Evolutionary conservation across 2,113 vertebrate genomes (phyloP), one percentile per base, ranked within the genome.

Genomic region (Pituophis catenifer): DNA sequence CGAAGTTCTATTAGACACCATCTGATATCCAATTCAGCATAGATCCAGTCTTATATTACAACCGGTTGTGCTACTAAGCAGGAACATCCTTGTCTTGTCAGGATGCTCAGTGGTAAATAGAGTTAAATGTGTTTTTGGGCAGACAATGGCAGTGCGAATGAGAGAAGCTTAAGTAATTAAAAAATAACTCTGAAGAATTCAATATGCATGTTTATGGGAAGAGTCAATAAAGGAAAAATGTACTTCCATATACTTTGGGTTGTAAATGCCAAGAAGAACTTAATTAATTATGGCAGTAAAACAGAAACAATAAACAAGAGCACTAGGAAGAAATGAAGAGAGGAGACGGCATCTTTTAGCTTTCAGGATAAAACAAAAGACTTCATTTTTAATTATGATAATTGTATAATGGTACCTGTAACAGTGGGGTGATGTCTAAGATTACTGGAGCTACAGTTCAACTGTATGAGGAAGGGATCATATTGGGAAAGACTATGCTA

Each of bases 271-370:
- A 91, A 91, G 38, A 89, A 81, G 86, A 89, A 44, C 57, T 93
- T 44, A 91, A 91, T 93, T 91, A 93, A 93, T 93, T 85, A 91
- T 85, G 86, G 57, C 54, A 91, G 53, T 89, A 91, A 93, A 92
- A 89, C 62, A 48, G 65, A 92, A 38, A 48, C 90, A 15, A 92
- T 89, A 93, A 96, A 38, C 88, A 94, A 94, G 52, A 92, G 62
- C 88, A 90, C 89, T 52, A 52, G 58, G 54, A 93, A 86, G 81
- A 70, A 95, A 94, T 48, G 3, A 91, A 57, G 10, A 11, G 1
- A 44, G 7, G 44, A 26, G 92, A 17, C 91, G 44, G 29, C 48
- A 93, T 38, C 53, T 87, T 21, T 33, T 65, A 12, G 0, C 38
- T 24, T 92, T 29, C 62, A 57, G 93, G 95, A 92, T 91, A 95